A percentile compares a stretch with the other conserved stretches of the same genome.
Conservation (phyloP, 2,888 invertebrate genomes). For the Acleris laterana region DNA sequence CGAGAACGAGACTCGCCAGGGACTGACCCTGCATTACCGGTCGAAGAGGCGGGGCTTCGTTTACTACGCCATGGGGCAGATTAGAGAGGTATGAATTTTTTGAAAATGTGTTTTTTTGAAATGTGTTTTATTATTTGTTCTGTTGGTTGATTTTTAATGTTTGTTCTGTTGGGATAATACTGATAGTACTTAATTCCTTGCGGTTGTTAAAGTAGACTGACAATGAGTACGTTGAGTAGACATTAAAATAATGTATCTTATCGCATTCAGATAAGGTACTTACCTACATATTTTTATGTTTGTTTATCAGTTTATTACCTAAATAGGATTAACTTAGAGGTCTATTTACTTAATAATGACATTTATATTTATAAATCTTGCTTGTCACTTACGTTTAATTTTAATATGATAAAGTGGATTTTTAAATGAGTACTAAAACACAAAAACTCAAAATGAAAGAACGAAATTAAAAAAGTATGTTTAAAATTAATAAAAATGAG, state of each 20-base stretch:
- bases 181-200: too few species aligned
- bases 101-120: constrained; percentile 1
- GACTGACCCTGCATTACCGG: constrained; percentile 96
- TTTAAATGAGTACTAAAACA: too few species aligned
- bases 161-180: neutral
- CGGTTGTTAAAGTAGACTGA: too few species aligned
- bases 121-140: too few species aligned
- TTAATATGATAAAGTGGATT: neutral
- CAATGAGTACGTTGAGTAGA: neutral
- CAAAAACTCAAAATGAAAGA: too few species aligned
- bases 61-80: constrained; percentile 98
- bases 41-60: constrained; percentile 97
- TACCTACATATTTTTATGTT: too few species aligned
- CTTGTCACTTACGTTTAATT: neutral
- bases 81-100: constrained; percentile 87
- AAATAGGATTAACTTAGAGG: neutral
- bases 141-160: neutral
- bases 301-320: neutral
- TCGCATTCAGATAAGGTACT: neutral
- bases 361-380: neutral
- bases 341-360: neutral
- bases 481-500: neutral
- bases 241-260: neutral
- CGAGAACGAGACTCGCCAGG: constrained; percentile 96
- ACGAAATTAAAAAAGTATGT: neutral